Evolutionary conservation across 1,140 invertebrate species (phyloP).

Genomic region (Bombus fervidus): DNA sequence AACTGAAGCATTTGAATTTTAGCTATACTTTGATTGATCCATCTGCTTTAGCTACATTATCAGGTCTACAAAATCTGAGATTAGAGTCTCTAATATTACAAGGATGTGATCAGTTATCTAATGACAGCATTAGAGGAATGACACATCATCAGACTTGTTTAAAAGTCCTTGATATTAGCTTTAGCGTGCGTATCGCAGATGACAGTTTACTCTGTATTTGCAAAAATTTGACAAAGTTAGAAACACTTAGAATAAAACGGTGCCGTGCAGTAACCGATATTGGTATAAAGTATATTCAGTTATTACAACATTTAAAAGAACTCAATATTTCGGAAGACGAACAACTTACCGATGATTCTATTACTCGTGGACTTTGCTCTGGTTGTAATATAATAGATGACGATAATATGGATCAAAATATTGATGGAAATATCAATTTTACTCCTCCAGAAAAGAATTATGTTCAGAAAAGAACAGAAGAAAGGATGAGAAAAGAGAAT

Average conservation of each 20-base stretch:
- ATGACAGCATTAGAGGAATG: conserved; percentile 84
- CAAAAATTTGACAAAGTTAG: conserved; percentile 83
- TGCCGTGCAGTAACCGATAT: conserved; percentile 86
- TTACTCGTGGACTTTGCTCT: conserved; percentile 82
- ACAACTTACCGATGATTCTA: conserved; percentile 84
- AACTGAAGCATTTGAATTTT: conserved; percentile 85
- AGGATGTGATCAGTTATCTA: conserved; percentile 87
- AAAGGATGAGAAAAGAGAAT: conserved; percentile 31
- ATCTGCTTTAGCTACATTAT: conserved; percentile 83
- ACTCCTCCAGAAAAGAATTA: not conserved
- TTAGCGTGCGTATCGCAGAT: conserved; percentile 86
- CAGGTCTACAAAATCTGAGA: conserved; percentile 82
- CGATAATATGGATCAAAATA: not conserved
- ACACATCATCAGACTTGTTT: conserved; percentile 84
- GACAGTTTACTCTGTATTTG: conserved; percentile 84
- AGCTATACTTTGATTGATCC: conserved; percentile 87
- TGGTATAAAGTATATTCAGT: conserved; percentile 83
- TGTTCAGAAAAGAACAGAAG: not conserved
- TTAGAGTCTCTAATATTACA: conserved; percentile 84
- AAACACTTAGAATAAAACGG: conserved; percentile 83
- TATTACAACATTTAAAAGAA: conserved; percentile 83
- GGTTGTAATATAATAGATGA: conserved; percentile 55
- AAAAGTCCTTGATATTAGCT: conserved; percentile 85
- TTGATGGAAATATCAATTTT: conserved; percentile 40
- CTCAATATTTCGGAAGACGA: conserved; percentile 88